Base-by-base conservation (phyloP, 2,888 invertebrate species). In the Hyposoter dolosus region DNA sequence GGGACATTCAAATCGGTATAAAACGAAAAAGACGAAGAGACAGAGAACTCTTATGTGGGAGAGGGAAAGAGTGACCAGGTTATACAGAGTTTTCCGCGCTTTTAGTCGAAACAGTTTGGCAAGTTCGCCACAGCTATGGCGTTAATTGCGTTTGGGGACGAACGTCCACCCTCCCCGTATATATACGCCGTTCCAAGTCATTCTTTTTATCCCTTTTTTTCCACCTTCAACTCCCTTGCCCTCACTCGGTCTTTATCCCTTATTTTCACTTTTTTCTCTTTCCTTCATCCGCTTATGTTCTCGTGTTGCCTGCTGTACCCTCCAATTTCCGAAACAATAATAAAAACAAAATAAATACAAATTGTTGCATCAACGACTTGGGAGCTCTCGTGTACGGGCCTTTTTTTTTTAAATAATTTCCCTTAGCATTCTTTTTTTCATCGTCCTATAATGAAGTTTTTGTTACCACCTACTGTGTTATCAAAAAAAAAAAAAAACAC, bases 131-230 rank as follows among this genome's bases (percentile, higher is more conserved):
- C 86, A 81, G 77, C 86, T 80, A 82, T 87, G 82, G 86, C 82
- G 86, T 84, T 87, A 87, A 87, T 87, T 87, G 86, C 86, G 80
- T 87, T 87, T 82, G 84, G 75, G 79, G 47, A 87, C 86, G 84
- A 84, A 69, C 50, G 66, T 72, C 68, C 78, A 43, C 35, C 68
- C n/a, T n/a, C 74, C 53, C 72, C 28, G 77, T 74, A 35, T 56
- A 77, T 71, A 63, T 65, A 77, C 69, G 56, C 71, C 71, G 77
- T 17, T 72, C 75, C 76, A 76, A 84, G 80, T 80, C 60, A 66
- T 79, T 76, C 71, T 74, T 66, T 28, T 12, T n/a, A 15, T 53
- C 63, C 45, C 45, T n/a, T 28, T 45, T 12, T 53, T 60, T 28
- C 47, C 23, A n/a, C 17, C 69, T 35, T 75, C 53, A 66, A 32